Conservation (phyloP, 2,797 vertebrate species). For the Pipistrellus nathusii region DNA sequence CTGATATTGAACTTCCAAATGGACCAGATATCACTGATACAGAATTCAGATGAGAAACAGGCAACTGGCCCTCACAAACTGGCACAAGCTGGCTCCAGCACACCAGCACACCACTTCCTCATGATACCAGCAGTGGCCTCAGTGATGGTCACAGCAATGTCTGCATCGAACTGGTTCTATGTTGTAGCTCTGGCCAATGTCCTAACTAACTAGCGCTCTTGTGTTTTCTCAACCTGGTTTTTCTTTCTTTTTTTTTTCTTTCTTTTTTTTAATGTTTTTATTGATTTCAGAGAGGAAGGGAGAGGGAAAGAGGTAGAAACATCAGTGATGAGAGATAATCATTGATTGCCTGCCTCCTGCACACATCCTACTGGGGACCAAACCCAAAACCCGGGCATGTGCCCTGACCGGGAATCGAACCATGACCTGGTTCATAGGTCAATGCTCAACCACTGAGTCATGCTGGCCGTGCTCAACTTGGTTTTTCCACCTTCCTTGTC, state of each 20-base stretch:
- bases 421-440: too few species aligned
- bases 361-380: too few species aligned
- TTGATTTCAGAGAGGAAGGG: too few species aligned
- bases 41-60: neutral
- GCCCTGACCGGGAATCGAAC: too few species aligned
- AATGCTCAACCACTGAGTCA: too few species aligned
- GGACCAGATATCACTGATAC: neutral
- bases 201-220: slow-evolving; percentile 30
- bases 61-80: neutral
- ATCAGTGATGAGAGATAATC: too few species aligned
- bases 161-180: slow-evolving; percentile 12
- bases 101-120: neutral
- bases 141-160: neutral
- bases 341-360: too few species aligned
- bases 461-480: neutral
- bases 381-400: too few species aligned
- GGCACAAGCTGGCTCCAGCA: neutral
- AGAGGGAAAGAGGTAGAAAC: too few species aligned
- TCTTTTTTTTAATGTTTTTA: too few species aligned
- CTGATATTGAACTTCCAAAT: slow-evolving; percentile 58
- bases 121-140: neutral
- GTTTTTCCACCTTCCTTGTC: slow-evolving; percentile 14
- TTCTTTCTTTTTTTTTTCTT: neutral
- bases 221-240: slow-evolving; percentile 42
- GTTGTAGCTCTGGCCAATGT: neutral